Evolutionary conservation across 2,113 vertebrate genomes (phyloP).

Genomic region (Halcyon senegalensis): DNA sequence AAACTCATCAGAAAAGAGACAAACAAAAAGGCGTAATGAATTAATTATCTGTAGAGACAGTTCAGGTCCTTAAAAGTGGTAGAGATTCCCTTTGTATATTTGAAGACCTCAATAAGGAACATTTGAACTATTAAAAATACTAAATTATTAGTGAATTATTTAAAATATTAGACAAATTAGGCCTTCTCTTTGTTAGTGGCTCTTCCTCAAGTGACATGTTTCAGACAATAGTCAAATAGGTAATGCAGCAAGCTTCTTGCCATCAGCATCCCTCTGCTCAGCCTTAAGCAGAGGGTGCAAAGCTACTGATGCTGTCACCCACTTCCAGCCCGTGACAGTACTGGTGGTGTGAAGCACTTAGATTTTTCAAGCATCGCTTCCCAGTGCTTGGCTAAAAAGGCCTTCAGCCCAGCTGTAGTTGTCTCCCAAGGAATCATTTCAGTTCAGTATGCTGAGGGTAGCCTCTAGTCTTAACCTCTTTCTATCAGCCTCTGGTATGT

Average conservation of each 20-base stretch:
- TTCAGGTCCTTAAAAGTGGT: not conserved
- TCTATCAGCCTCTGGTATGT: fast-evolving
- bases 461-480: not conserved
- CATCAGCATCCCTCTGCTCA: not conserved
- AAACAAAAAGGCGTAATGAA: not conserved
- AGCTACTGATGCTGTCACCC: not conserved
- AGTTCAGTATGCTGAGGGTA: not conserved
- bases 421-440: not conserved
- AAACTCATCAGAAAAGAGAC: not conserved
- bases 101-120: not conserved
- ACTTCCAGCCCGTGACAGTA: not conserved
- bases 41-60: not conserved
- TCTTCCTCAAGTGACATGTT: not conserved
- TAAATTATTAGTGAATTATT: not conserved
- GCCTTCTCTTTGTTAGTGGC: not conserved
- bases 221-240: not conserved
- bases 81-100: not conserved
- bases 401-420: not conserved
- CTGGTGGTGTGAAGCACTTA: not conserved
- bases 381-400: not conserved
- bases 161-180: not conserved
- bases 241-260: not conserved
- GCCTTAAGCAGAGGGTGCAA: not conserved
- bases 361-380: fast-evolving
- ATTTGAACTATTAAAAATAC: not conserved